Evolutionary conservation across 2,888 invertebrate species (phyloP).

Genomic region (Tricholauxania praeusta): DNA sequence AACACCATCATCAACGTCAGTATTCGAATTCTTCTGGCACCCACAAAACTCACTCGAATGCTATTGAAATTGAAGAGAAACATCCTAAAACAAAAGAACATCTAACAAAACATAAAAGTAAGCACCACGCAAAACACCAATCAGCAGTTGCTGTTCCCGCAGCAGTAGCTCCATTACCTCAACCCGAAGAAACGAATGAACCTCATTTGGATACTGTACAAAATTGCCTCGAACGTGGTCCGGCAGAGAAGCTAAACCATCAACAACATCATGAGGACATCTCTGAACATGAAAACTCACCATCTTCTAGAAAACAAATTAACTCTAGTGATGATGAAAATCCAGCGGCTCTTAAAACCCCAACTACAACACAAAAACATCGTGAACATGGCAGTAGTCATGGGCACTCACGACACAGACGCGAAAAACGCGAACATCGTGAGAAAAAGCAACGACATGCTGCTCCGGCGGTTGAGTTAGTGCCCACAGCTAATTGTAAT

Average conservation of each 20-base stretch:
- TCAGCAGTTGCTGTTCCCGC: constrained; percentile 24
- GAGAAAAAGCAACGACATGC: constrained; percentile 64
- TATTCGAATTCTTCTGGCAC: constrained; percentile 46
- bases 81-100: constrained; percentile 44
- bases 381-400: constrained; percentile 53
- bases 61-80: constrained; percentile 44
- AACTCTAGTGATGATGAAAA: constrained; percentile 56
- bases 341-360: constrained; percentile 38
- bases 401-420: constrained; percentile 52
- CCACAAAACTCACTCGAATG: constrained; percentile 42
- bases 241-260: constrained; percentile 24
- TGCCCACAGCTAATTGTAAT: constrained; percentile 23
- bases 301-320: constrained; percentile 27
- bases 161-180: constrained; percentile 20
- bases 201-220: not conserved
- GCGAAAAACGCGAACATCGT: constrained; percentile 62
- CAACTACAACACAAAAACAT: constrained; percentile 48
- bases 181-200: constrained; percentile 26
- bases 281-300: constrained; percentile 38
- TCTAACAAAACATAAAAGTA: constrained; percentile 54
- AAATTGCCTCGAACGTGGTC: not conserved
- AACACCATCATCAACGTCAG: constrained; percentile 69
- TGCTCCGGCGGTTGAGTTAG: constrained; percentile 47
- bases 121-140: constrained; percentile 43
- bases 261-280: constrained; percentile 37